These are phyloP conservation scores for Catocala fraxini DNA, from an alignment of 2,888 invertebrate species.

Conservation along the genomic window DNA sequence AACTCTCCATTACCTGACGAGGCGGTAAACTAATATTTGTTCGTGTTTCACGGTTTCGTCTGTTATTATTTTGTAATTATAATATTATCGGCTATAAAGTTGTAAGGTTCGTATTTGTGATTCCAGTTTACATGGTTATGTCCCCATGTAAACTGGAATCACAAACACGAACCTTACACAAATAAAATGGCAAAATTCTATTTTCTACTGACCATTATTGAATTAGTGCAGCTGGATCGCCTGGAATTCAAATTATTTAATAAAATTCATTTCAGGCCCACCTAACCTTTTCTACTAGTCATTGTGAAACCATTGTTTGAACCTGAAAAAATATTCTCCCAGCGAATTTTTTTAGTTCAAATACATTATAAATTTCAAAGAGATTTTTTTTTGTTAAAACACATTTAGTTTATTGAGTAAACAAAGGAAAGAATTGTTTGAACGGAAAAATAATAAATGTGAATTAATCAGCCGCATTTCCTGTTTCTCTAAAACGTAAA, in stretches of 20 bases:
- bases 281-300: slow-evolving; percentile 3
- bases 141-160: neutral
- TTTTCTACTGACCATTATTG: slow-evolving; percentile 39
- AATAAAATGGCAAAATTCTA: slow-evolving; percentile 28
- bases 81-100: slow-evolving; percentile 1
- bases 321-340: slow-evolving; percentile 5
- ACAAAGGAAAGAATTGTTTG: neutral
- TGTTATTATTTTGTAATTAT: slow-evolving; percentile 24
- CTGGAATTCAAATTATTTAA: slow-evolving; percentile 34
- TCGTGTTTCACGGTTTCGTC: neutral
- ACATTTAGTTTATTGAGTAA: slow-evolving; percentile 8
- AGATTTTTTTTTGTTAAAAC: neutral
- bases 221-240: slow-evolving; percentile 27
- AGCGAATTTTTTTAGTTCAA: neutral
- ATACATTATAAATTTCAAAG: neutral
- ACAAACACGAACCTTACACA: slow-evolving; percentile 8
- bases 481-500: neutral
- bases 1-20: slow-evolving; percentile 5
- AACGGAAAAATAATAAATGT: neutral
- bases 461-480: neutral
- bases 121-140: no score
- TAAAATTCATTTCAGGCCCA: slow-evolving; percentile 35
- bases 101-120: no score
- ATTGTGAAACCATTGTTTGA: slow-evolving; percentile 7
- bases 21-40: slow-evolving; percentile 7